A percentile compares a stretch with the other conserved stretches of the same genome.
phyloP scores from a whole-genome alignment of 2,797 vertebrate species.

The Liparis tanakae region DNA sequence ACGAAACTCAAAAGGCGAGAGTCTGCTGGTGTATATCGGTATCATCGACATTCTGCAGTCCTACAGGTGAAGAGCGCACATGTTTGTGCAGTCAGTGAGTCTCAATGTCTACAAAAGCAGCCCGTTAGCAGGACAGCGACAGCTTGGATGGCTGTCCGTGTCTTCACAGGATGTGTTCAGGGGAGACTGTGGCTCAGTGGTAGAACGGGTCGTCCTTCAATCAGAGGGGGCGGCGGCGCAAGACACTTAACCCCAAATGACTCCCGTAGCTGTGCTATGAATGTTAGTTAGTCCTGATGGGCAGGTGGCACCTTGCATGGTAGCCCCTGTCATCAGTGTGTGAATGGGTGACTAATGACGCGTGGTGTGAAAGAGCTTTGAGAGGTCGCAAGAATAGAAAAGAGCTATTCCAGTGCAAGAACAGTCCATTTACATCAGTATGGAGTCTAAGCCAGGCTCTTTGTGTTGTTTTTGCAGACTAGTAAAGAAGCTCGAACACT shows the following conservation, averaged over 20 bases:
- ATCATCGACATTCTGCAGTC: slow-evolving; percentile 97
- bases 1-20: slow-evolving; percentile 87
- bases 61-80: slow-evolving; percentile 85
- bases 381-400: too few species aligned
- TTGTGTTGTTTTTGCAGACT: slow-evolving; percentile 81
- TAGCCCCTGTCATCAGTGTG: too few species aligned
- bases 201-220: too few species aligned
- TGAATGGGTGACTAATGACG: too few species aligned
- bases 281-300: too few species aligned
- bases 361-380: too few species aligned
- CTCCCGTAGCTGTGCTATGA: too few species aligned
- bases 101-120: slow-evolving; percentile 7
- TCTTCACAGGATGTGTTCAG: background rate
- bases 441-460: slow-evolving; percentile 10
- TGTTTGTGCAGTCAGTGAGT: slow-evolving; percentile 4
- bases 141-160: slow-evolving; percentile 1
- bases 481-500: slow-evolving; percentile 94
- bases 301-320: too few species aligned
- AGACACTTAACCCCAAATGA: too few species aligned
- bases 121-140: background rate
- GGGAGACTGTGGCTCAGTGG: too few species aligned
- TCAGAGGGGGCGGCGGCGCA: too few species aligned
- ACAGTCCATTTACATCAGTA: background rate
- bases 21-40: slow-evolving; percentile 92
- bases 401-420: too few species aligned